Percentiles rank a stretch among this genome's conserved stretches.
phyloP scores from a whole-genome alignment of 2,113 vertebrate species.

The Corydoras maculifer region DNA sequence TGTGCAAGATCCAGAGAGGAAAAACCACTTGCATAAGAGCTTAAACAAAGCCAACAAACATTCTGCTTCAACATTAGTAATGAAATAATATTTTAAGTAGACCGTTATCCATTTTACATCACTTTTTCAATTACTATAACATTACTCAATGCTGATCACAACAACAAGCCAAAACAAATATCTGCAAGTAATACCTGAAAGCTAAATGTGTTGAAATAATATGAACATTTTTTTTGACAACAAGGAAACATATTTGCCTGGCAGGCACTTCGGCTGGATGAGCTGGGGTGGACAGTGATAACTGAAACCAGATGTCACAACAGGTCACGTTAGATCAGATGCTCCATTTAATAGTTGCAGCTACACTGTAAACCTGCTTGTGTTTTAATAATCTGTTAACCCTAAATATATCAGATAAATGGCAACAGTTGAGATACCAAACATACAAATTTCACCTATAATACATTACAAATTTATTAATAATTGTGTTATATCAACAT shows the following conservation, averaged over 20 bases:
- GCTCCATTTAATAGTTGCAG: conserved; percentile 17
- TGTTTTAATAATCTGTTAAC: conserved; percentile 18
- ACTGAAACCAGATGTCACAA: conserved; percentile 27
- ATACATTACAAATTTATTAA: neutral
- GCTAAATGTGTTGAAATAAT: conserved; percentile 17
- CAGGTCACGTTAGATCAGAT: conserved; percentile 25
- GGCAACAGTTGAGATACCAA: conserved; percentile 3
- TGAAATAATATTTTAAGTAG: neutral
- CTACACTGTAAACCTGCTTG: neutral
- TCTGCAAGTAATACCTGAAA: conserved; percentile 3
- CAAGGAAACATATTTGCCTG: conserved; percentile 18
- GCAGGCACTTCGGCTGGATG: neutral
- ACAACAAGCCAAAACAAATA: neutral
- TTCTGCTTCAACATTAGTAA: neutral
- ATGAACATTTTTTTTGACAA: neutral
- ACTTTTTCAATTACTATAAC: neutral
- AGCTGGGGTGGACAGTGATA: conserved; percentile 13
- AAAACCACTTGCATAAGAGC: conserved; percentile 9
- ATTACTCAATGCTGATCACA: neutral
- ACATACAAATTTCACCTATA: conserved; percentile 17
- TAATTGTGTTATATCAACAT: too few relatives aligned
- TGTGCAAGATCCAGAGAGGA: neutral
- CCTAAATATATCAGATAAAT: conserved; percentile 13
- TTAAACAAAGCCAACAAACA: neutral
- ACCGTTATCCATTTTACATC: neutral